Evolutionary conservation across 2,797 vertebrate genomes (phyloP).

Genomic region (Botia almorhae): DNA sequence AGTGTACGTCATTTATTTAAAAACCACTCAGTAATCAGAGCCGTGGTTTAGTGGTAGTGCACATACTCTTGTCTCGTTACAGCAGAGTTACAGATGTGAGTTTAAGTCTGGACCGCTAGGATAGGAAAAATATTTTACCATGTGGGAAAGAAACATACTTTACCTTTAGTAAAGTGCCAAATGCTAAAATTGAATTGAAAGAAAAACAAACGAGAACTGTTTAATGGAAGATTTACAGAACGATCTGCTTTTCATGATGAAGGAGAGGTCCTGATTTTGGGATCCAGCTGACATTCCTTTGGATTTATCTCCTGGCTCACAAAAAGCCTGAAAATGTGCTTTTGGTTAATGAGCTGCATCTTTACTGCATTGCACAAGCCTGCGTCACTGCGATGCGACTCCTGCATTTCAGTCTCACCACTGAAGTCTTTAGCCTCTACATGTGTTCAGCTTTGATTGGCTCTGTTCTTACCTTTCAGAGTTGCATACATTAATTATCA

Average conservation of each 20-base stretch:
- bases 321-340: constrained; percentile 49
- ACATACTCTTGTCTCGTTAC: neutral
- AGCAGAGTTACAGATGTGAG: neutral
- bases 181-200: neutral
- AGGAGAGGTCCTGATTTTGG: neutral
- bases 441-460: constrained; percentile 27
- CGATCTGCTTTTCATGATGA: constrained; percentile 8
- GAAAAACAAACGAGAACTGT: neutral
- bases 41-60: too few species aligned
- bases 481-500: constrained; percentile 2
- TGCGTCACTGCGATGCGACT: neutral
- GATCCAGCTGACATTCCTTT: constrained; percentile 16
- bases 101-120: neutral
- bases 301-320: constrained; percentile 41
- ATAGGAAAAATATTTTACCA: too few species aligned
- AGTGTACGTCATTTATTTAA: too few species aligned
- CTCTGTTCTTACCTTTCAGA: constrained; percentile 13
- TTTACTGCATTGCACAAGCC: constrained; percentile 29
- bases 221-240: neutral
- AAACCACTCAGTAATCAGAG: too few species aligned
- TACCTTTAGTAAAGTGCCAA: neutral
- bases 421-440: too few species aligned
- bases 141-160: neutral
- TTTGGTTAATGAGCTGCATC: constrained; percentile 64
- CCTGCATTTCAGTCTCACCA: neutral